phyloP scores from a whole-genome alignment of 2,797 vertebrate species.

The Falco cherrug region DNA sequence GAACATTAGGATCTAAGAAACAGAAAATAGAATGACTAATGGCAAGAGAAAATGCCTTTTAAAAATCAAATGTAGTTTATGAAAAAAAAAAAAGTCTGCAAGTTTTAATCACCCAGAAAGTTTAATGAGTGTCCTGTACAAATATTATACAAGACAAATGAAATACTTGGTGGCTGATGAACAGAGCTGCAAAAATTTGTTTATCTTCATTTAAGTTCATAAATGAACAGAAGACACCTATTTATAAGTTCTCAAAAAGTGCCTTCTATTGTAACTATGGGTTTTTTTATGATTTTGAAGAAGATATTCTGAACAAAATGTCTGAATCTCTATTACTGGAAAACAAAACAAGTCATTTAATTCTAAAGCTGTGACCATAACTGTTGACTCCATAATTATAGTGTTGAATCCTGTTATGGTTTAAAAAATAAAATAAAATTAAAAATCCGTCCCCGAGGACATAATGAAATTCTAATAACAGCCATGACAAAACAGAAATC shows the following conservation, averaged over 20 bases:
- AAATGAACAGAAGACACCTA: neutral
- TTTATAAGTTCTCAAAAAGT: neutral
- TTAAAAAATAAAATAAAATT: neutral
- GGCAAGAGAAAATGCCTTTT: neutral
- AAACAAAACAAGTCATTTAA: neutral
- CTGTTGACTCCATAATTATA: neutral
- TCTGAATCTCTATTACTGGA: neutral
- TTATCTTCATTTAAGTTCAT: slow-evolving; percentile 7
- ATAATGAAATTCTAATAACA: neutral
- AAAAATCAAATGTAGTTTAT: neutral
- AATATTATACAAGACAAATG: neutral
- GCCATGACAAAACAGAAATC: neutral
- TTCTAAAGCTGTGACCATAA: neutral
- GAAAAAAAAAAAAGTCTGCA: neutral
- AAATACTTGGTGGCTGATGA: neutral
- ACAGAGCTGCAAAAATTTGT: neutral
- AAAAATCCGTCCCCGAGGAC: neutral
- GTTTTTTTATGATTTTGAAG: neutral
- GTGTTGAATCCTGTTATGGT: neutral
- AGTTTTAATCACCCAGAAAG: slow-evolving; percentile 3
- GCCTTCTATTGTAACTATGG: neutral
- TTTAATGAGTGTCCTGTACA: neutral
- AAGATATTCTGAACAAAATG: neutral
- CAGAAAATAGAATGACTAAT: slow-evolving; percentile 25
- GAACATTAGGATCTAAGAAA: slow-evolving; percentile 30